Base-by-base conservation (phyloP, 2,797 vertebrate species). In the Clarias platycephalus region DNA sequence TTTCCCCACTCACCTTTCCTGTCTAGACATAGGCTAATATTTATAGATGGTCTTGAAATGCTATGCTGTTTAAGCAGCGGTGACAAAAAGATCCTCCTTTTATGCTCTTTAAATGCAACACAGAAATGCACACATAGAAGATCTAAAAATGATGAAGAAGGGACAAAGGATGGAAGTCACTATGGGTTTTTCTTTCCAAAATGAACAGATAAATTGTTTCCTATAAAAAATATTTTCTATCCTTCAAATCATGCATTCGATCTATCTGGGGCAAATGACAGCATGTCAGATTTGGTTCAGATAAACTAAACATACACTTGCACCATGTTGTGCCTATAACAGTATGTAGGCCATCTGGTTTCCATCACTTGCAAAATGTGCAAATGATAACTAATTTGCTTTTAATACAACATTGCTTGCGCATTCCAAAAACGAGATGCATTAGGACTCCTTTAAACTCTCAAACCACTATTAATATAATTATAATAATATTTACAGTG, bases 11-110 rank as follows among this genome's bases (percentile, higher is more conserved):
- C 66, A 62, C 26, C 53, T 57, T 57, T 76, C 22, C 83, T n/a
- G 40, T 31, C 67, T 7, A n/a, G 55, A 3, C 16, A 1, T 44
- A 62, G 37, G n/a, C 75, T 84, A 78, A 78, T 70, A 71, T 80
- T 84, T 83, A 22, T 68, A 72, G 53, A 75, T 44, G 34, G 24
- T 58, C 55, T 80, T 72, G 34, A 80, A 80, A 44, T 63, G 20
- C 66, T 44, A 26, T 49, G 28, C 67, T 64, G 57, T 49, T 80
- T 63, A 40, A 71, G 66, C 20, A 76, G 24, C 22, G 16, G 28
- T 13, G 74, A 58, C 12, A 74, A 34, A 34, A 53, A 34, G 53
- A 22, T 34, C 26, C 26, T 37, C 10, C 12, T 77, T 60, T 24
- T 37, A 40, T 37, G 31, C 57, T 22, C 18, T 40, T 49, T 37